A percentile compares a stretch with the other conserved stretches of the same genome.
These are phyloP conservation scores for Macrotis lagotis DNA, from an alignment of 2,113 vertebrate species.

Conservation along the genomic window DNA sequence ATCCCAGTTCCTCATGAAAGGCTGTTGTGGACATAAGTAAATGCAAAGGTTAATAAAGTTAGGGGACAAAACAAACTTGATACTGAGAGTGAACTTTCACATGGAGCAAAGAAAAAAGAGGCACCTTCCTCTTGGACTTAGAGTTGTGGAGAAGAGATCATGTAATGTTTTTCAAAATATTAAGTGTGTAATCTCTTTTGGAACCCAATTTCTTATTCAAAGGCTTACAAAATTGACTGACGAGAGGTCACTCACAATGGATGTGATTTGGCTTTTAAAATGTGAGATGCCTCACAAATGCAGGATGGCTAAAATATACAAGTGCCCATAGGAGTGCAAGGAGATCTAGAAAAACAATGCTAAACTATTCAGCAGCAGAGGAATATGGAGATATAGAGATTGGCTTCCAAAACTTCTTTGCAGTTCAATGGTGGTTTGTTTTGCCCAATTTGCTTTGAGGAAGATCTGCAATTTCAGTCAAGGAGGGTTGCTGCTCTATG, in stretches of 20 bases:
- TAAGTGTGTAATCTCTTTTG: constrained; percentile 80
- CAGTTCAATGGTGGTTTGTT: neutral
- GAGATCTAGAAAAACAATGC: neutral
- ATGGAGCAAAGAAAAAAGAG: constrained; percentile 86
- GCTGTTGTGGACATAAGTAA: constrained; percentile 84
- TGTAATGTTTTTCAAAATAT: constrained; percentile 84
- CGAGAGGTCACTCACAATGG: constrained; percentile 57
- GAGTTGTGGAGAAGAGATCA: constrained; percentile 84
- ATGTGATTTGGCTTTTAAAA: constrained; percentile 48
- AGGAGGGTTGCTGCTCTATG: neutral
- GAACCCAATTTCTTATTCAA: constrained; percentile 81
- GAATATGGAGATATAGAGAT: neutral
- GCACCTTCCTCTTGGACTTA: constrained; percentile 80
- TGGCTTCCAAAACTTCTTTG: neutral
- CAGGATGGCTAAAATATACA: neutral
- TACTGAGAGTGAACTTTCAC: constrained; percentile 89
- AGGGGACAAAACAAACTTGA: constrained; percentile 90
- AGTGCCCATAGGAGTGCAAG: neutral
- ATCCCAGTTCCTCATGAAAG: constrained; percentile 82
- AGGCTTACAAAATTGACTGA: constrained; percentile 74
- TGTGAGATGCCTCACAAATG: neutral
- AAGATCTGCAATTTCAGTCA: neutral
- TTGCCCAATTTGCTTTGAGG: neutral
- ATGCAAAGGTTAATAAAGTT: constrained; percentile 89
- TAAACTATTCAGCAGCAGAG: neutral